Conservation (phyloP, 2,113 vertebrate species). For the Hippocampus abdominalis region DNA sequence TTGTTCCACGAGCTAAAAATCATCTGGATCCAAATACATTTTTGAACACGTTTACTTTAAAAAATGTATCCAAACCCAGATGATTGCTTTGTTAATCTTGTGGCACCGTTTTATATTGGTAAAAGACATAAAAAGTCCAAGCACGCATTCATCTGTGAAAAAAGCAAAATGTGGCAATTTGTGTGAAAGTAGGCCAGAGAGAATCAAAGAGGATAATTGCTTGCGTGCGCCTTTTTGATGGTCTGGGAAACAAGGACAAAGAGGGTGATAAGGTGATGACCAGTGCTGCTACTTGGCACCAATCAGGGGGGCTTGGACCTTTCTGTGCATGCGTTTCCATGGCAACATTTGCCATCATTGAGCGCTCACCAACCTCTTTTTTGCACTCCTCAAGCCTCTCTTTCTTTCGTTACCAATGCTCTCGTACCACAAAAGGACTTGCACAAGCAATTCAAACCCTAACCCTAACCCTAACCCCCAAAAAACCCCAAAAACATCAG, state of each 20-base stretch:
- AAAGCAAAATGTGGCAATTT: not conserved
- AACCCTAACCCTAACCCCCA: too few species aligned
- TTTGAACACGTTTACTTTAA: too few species aligned
- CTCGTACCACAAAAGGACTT: constrained; percentile 22
- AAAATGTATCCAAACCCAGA: too few species aligned
- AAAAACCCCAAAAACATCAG: not conserved
- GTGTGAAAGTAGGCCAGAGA: not conserved
- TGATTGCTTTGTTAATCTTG: not conserved
- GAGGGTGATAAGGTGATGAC: constrained; percentile 45
- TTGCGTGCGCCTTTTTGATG: constrained; percentile 13
- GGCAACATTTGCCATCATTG: constrained; percentile 40
- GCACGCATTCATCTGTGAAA: constrained; percentile 3
- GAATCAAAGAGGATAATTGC: not conserved
- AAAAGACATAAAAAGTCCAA: not conserved
- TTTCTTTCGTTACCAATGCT: constrained; percentile 6
- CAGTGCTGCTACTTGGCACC: constrained; percentile 47
- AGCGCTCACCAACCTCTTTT: constrained; percentile 41
- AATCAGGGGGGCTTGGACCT: constrained; percentile 33
- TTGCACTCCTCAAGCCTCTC: constrained; percentile 11
- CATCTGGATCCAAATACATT: too few species aligned
- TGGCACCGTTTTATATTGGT: not conserved
- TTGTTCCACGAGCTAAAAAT: too few species aligned
- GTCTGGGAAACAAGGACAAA: constrained; percentile 23
- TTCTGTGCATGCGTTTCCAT: constrained; percentile 23
- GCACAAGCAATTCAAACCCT: too few species aligned